Evolutionary conservation across 2,797 vertebrate genomes (phyloP).

Genomic region (Lepilemur ruficaudatus): DNA sequence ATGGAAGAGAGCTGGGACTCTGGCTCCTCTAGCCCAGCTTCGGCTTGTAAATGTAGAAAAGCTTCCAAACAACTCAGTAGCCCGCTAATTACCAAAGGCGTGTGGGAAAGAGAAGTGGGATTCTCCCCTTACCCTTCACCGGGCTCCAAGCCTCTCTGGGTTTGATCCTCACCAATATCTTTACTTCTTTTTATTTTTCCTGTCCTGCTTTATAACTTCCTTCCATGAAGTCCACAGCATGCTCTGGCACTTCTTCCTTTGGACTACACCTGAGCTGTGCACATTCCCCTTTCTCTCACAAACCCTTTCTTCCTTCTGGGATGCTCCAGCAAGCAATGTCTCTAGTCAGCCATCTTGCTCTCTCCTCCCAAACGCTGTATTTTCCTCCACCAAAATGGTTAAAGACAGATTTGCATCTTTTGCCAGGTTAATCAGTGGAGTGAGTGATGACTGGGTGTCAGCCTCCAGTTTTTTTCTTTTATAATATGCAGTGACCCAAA

Average conservation of each 20-base stretch:
- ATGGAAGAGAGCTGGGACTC: background rate
- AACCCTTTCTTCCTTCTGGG: background rate
- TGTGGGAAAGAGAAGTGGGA: background rate
- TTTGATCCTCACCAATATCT: background rate
- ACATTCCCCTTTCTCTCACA: background rate
- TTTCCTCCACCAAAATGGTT: background rate
- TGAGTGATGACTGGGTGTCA: background rate
- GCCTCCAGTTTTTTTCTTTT: background rate
- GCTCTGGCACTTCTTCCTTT: background rate
- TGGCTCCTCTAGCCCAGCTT: background rate
- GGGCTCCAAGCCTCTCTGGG: background rate
- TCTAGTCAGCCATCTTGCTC: background rate
- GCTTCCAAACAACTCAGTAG: background rate
- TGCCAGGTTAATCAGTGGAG: background rate
- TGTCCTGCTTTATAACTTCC: background rate
- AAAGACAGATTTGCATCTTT: background rate
- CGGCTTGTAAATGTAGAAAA: background rate
- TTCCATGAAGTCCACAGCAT: no score
- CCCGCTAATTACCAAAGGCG: no score
- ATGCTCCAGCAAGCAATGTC: background rate
- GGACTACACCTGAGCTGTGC: background rate
- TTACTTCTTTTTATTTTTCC: background rate
- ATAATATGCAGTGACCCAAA: background rate
- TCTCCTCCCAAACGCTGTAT: background rate
- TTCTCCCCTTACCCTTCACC: background rate